Conservation (phyloP, 2,888 invertebrate genomes). For the Rutpela maculata region DNA sequence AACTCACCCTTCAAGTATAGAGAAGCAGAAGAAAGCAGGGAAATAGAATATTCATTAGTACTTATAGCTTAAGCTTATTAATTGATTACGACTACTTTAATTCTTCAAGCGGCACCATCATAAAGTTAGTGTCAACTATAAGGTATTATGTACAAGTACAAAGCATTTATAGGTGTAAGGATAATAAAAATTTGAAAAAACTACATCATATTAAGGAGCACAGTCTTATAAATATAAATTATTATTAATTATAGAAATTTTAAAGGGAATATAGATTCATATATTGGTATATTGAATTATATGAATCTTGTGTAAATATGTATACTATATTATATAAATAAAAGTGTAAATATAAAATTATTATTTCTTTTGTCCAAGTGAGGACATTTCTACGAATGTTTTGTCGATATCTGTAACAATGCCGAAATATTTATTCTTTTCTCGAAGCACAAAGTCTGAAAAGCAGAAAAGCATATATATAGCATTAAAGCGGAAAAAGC, state of each 20-base stretch:
- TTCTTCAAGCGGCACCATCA: not conserved
- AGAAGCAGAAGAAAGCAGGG: constrained; percentile 31
- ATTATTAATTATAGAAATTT: not conserved
- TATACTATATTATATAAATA: constrained; percentile 5
- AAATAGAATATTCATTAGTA: constrained; percentile 19
- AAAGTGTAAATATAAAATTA: constrained; percentile 25
- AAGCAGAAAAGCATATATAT: constrained; percentile 48
- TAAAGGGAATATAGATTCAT: not conserved
- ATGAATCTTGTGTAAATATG: not conserved
- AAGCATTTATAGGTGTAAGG: not conserved
- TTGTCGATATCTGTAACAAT: constrained; percentile 73
- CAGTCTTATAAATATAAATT: not conserved
- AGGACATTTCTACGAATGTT: constrained; percentile 73
- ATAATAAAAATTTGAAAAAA: not conserved
- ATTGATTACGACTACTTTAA: not conserved
- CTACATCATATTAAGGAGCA: not conserved
- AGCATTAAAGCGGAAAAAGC: constrained; percentile 31
- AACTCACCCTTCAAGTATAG: constrained; percentile 31
- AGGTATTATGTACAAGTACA: not conserved
- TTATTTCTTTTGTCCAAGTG: constrained; percentile 71
- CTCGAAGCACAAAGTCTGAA: constrained; percentile 72
- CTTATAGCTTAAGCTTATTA: not conserved
- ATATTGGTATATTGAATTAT: not conserved
- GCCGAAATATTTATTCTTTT: constrained; percentile 73
- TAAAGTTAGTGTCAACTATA: not conserved